Base-by-base conservation (phyloP, 2,888 invertebrate species). In the Caenorhabditis sinica region DNA sequence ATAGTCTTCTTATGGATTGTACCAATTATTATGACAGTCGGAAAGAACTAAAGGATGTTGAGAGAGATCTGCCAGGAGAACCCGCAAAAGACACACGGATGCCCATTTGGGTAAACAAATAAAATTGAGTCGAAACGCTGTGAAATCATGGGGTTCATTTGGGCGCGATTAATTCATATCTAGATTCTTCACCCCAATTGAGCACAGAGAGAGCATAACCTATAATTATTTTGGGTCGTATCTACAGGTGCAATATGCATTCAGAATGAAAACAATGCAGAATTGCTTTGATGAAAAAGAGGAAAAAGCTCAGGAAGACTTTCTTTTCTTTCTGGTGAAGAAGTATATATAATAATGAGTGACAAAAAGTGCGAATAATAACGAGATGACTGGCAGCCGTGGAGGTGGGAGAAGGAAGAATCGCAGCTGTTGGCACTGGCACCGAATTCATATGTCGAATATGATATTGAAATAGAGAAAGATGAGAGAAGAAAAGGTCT, bases 311-410 rank as follows among this genome's bases (percentile, higher is more conserved):
- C 9, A 17, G 40, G 25, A 25, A 17, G 6, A 40, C 36, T 25
- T n/a, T n/a, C n/a, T 40, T 13, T 40, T 13, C 9, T 40, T 13
- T 49, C 49, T 30, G 56, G 17, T n/a, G 40, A 56, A 43, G 33
- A 60, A 40, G 56, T 56, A 45, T 66, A 66, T 79, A 79, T 79
- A 79, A 79, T 71, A 79, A 72, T 79, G 79, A 79, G 71, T 79
- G 79, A 79, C 79, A 79, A 79, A 79, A 79, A 79, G 79, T 72
- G 79, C 79, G 71, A 79, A 72, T 72, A 72, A 71, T 72, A 72
- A 79, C 72, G 79, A 72, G 79, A 65, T 72, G 79, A 65, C 63
- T 72, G 71, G 79, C 79, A 79, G 76, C 56, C 51, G 63, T 49
- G 49, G 61, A 63, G 51, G 61, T 45, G 43, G 60, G 60, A 51